A percentile compares a stretch with the other conserved stretches of the same genome.
phyloP scores from a whole-genome alignment of 2,888 invertebrate species.

The Drosophila borborema region DNA sequence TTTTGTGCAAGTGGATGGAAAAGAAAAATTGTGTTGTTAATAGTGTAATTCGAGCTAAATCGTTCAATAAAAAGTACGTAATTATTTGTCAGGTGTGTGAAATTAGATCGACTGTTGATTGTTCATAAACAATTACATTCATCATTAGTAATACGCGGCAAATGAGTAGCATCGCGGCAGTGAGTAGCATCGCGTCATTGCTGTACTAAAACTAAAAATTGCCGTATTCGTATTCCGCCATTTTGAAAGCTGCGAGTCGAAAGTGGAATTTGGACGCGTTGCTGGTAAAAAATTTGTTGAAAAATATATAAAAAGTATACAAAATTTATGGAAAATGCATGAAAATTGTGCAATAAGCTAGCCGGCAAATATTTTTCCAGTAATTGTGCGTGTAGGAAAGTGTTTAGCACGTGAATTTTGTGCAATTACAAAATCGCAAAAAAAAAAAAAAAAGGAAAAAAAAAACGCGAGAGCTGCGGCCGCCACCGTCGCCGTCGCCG shows the following conservation, averaged over 20 bases:
- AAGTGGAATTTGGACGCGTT: slow-evolving; percentile 85
- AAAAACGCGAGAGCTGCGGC: slow-evolving; percentile 55
- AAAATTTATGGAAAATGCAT: slow-evolving; percentile 58
- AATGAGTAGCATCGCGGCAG: slow-evolving; percentile 70
- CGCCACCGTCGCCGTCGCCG: slow-evolving; percentile 61
- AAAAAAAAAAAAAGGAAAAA: slow-evolving; percentile 24
- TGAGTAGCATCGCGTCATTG: slow-evolving; percentile 84
- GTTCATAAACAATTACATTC: slow-evolving; percentile 32
- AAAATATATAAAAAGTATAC: slow-evolving; percentile 70
- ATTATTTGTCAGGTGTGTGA: slow-evolving; percentile 55
- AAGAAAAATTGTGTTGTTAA: slow-evolving; percentile 51
- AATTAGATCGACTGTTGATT: slow-evolving; percentile 4
- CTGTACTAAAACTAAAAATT: slow-evolving; percentile 84
- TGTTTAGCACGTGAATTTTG: slow-evolving; percentile 73
- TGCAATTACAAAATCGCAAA: slow-evolving; percentile 73
- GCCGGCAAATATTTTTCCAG: slow-evolving; percentile 47
- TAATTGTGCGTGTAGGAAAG: slow-evolving; percentile 61
- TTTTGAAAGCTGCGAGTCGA: slow-evolving; percentile 85
- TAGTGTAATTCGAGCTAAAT: slow-evolving; percentile 53
- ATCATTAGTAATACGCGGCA: slow-evolving; percentile 54
- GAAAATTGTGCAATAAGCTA: slow-evolving; percentile 45
- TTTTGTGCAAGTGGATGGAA: slow-evolving; percentile 71
- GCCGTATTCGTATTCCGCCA: slow-evolving; percentile 85
- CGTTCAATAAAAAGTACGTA: slow-evolving; percentile 41
- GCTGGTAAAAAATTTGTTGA: slow-evolving; percentile 79